Evolutionary conservation across 2,797 vertebrate species (phyloP), one percentile per base, ranked within the genome.

Genomic region (Lophura swinhoii): DNA sequence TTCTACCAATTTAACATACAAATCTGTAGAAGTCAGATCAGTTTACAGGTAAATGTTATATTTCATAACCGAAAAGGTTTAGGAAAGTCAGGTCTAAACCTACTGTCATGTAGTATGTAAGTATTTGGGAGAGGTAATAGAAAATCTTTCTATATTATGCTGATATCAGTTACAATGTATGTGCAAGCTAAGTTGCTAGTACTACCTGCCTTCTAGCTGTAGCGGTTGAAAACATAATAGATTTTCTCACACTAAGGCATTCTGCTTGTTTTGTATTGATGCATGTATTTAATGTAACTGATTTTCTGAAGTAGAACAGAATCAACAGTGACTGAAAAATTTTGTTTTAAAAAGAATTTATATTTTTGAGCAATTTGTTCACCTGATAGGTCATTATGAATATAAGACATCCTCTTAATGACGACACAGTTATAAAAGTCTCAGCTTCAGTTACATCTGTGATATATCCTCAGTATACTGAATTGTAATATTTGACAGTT

Each of bases 201-300:
- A 48, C n/a, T 90, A 20, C 29, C 21, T 81, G 33, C 21, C 53
- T 91, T 37, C 23, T 74, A 74, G 18, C 22, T 71, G 0, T 33
- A 71, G 78, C 28, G n/a, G 43, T 63, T 72, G 62, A 90, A 33
- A 87, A 26, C 43, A 35, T 55, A 63, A 78, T 74, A 76, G 87
- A 76, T 89, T 96, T 95, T 93, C 82, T 90, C 48, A 67, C 51
- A 33, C 79, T 86, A 64, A 78, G 53, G 70, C 16, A 41, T 72
- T 75, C 33, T 70, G 29, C 73, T 90, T 78, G 9, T 81, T 90
- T 78, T 78, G 8, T 84, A 53, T 86, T 60, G 44, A 66, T 66
- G 21, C 58, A 46, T 51, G 20, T 70, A 73, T 87, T 91, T 71
- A 88, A 76, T 91, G 75, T 29, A 84, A 43, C 22, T 63, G 35